Base-by-base conservation (phyloP, 2,888 invertebrate species). In the Phortica okadai region DNA sequence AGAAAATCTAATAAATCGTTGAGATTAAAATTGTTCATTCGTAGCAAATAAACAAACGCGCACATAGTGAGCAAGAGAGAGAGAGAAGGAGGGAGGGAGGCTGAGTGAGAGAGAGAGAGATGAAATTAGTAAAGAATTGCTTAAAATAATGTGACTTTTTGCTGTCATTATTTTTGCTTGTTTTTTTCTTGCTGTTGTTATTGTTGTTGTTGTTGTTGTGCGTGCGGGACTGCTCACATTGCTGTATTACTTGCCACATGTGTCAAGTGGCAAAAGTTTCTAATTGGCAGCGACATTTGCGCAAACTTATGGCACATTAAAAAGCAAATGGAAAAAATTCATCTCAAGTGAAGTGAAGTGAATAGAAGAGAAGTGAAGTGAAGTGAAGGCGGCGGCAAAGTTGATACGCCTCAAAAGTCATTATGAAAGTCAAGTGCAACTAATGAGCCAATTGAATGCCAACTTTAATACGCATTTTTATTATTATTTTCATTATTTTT, bases 1-100 rank as follows among this genome's bases (percentile, higher is more conserved):
- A 42, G 41, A 58, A 41, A 73, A 76, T 44, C 73, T 73, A 76
- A 76, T 76, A 76, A 76, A 76, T 76, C 73, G 33, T 44, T 21
- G 21, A 67, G 73, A 73, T 67, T 75, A 44, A 25, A 73, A 58
- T 76, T 72, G 44, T 44, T 64, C 45, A 66, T 14, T 44, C 16
- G 54, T n/a, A 70, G 25, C 8, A 25, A 50, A 70, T 54, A 70
- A 70, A 70, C 33, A 59, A 59, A 11, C 7, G n/a, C 58, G n/a
- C 21, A 58, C 16, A 58, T 14, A 58, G 6, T 1, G 14, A 66
- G 59, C 6, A n/a, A 58, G n/a, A 2, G 8, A n/a, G 8, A 59
- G 7, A 59, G n/a, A n/a, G n/a, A 59, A 3, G 7, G 21, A n/a
- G 59, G 45, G 0, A 8, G 25, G 33, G 21, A 21, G 21, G 21